phyloP scores from a whole-genome alignment of 2,113 vertebrate species.

The Empidonax traillii region DNA sequence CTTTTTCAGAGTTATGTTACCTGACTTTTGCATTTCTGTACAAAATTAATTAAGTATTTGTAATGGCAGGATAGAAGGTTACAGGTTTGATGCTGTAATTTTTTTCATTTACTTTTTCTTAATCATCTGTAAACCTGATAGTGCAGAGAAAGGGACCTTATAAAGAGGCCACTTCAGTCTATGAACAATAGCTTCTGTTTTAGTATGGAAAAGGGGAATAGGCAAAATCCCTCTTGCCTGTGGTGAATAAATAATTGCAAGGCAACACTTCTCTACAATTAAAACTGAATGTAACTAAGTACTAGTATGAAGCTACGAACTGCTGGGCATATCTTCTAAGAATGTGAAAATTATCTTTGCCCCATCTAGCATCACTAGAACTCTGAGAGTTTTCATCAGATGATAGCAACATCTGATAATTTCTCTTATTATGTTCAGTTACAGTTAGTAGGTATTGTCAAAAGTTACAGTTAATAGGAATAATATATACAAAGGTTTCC shows the following conservation, averaged over 20 bases:
- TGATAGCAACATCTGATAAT: not conserved
- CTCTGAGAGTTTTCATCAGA: not conserved
- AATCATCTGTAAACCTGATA: not conserved
- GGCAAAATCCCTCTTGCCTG: not conserved
- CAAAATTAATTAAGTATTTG: not conserved
- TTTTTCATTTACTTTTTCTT: not conserved
- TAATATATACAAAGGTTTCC: not conserved
- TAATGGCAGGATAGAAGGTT: not conserved
- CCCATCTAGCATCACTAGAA: not conserved
- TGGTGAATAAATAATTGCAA: not conserved
- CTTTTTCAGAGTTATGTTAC: not conserved
- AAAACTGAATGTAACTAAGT: not conserved
- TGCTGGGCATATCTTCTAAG: not conserved
- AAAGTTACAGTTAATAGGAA: not conserved
- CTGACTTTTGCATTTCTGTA: not conserved
- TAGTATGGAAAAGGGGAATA: not conserved
- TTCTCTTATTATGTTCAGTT: not conserved
- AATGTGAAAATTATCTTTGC: not conserved
- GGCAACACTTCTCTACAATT: not conserved
- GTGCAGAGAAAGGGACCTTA: not conserved
- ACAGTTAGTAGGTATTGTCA: not conserved
- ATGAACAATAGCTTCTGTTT: slow-evolving; percentile 13
- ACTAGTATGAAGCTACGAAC: not conserved
- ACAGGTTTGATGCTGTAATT: not conserved
- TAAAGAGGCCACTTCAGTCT: not conserved